Conservation (phyloP, 2,888 invertebrate species). For the Conus canariensis region DNA sequence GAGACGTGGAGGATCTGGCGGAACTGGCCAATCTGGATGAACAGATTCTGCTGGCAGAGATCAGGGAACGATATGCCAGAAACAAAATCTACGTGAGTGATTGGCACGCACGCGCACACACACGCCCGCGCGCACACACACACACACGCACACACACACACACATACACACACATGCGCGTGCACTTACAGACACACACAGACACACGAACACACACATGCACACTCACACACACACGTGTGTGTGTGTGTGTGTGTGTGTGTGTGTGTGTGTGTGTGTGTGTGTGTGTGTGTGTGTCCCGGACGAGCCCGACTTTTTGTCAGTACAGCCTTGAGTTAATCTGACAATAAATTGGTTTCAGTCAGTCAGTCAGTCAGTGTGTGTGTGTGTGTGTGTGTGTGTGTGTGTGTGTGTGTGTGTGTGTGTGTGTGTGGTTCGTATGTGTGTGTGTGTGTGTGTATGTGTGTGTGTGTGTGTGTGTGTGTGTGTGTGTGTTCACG, state of each 20-base stretch:
- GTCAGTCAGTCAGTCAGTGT: too few relatives aligned
- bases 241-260: too few relatives aligned
- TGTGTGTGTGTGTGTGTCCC: background rate
- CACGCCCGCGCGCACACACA: background rate
- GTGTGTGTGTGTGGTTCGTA: background rate
- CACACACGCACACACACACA: background rate
- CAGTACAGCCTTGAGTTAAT: too few relatives aligned
- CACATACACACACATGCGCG: background rate
- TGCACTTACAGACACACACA: too few relatives aligned
- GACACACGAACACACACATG: too few relatives aligned
- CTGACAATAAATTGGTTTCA: too few relatives aligned
- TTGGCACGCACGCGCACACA: background rate
- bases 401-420: background rate
- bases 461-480: background rate
- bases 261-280: background rate
- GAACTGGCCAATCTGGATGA: slow-evolving; percentile 73
- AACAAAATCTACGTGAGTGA: slow-evolving; percentile 74
- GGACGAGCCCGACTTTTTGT: too few relatives aligned
- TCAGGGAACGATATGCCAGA: slow-evolving; percentile 67
- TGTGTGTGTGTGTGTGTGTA: background rate
- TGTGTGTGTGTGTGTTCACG: background rate
- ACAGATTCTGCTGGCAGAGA: slow-evolving; percentile 67
- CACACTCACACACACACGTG: too few relatives aligned
- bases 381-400: background rate
- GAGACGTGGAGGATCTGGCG: slow-evolving; percentile 71